These are phyloP conservation scores for Stegana nigrithorax DNA, from an alignment of 2,888 invertebrate genomes.

Conservation along the genomic window DNA sequence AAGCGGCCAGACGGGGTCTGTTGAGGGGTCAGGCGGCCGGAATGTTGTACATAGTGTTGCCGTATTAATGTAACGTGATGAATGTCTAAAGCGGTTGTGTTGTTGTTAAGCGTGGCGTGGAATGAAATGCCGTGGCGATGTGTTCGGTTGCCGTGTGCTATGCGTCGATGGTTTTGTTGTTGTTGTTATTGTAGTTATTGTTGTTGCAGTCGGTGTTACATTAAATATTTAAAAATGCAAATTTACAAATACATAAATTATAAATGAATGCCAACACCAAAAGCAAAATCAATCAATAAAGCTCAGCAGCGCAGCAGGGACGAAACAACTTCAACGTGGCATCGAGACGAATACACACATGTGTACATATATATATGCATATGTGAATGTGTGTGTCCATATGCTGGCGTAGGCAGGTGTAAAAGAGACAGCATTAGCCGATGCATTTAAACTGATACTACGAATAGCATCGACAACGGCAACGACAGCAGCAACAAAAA, in stretches of 20 bases:
- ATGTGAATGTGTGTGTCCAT: background rate
- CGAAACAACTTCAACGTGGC: background rate
- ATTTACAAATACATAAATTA: constrained; percentile 58
- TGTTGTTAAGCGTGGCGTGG: too few species aligned
- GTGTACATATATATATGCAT: background rate
- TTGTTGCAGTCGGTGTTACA: constrained; percentile 31
- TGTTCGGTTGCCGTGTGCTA: too few species aligned
- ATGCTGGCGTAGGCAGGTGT: background rate
- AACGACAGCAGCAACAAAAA: too few species aligned
- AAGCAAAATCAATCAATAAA: constrained; percentile 56
- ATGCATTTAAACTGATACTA: too few species aligned
- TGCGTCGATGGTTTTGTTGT: background rate
- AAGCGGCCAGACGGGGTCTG: too few species aligned
- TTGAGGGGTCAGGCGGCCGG: too few species aligned
- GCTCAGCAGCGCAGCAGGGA: background rate
- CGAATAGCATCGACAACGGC: too few species aligned
- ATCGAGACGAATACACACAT: background rate
- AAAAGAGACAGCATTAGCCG: constrained; percentile 20
- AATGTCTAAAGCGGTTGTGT: too few species aligned
- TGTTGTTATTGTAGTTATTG: constrained; percentile 19
- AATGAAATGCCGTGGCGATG: too few species aligned
- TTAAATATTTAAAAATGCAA: constrained; percentile 56
- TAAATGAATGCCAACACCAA: constrained; percentile 56
- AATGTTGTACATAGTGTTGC: too few species aligned
- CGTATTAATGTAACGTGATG: too few species aligned